Evolutionary conservation across 2,888 invertebrate genomes (phyloP), one percentile per base, ranked within the genome.

Genomic region (Stenchaetothrips biformis): DNA sequence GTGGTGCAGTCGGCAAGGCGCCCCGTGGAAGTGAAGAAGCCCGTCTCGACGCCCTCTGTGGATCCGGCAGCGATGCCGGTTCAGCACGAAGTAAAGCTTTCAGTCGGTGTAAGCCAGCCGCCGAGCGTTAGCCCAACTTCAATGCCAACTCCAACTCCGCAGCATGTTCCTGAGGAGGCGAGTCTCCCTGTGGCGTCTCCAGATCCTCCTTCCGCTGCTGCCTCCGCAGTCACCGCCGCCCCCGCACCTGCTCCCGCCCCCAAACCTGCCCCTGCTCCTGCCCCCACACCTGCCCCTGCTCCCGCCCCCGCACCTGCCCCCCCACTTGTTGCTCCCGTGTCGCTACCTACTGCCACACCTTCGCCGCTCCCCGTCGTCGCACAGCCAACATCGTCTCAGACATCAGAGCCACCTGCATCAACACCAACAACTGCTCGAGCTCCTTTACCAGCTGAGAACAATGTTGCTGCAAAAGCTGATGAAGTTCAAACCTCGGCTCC

Each of bases 401-500:
- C 88, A 89, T 82, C 89, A 89, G 1, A 89, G 88, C 83, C 89
- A 89, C 84, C 89, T 88, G 85, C 82, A 49, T 83, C 85, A 62
- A 82, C 85, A 6, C 82, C 80, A 48, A 84, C 81, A 67, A 78
- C 77, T 62, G 80, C 81, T 53, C 80, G 81, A 62, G 81, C 80
- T 74, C 80, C 83, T 11, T 25, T 80, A 21, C 74, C 83, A 37
- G 37, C 37, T 37, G 37, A 37, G 27, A 80, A 80, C 82, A 78
- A 82, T 80, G 81, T 9, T 21, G 27, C 8, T 48, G 25, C 16
- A 8, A 37, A n/a, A 27, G 18, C 7, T 82, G 83, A 25, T 85
- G 85, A 25, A 9, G 78, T 37, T 74, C 80, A 80, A 67, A 53
- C 74, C 77, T 6, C 78, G 3, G 8, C 67, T 21, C 78, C 67